Conservation (phyloP, 2,888 invertebrate species). For the Alentia gelatinosa region DNA sequence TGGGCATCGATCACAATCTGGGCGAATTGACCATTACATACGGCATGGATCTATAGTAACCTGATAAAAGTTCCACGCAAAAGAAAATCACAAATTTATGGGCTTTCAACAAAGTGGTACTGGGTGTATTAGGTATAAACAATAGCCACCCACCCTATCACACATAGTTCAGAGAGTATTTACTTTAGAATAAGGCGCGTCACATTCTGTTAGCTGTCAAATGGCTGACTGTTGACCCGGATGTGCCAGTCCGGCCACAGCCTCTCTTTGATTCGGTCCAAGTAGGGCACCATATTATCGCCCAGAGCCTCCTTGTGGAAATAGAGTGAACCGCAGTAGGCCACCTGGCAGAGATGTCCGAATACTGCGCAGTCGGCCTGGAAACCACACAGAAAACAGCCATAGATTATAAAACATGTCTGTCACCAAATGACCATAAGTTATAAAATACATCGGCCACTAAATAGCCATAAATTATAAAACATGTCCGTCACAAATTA, state of each 20-base stretch:
- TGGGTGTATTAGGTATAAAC: no score
- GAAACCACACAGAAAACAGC: background rate
- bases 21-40: no score
- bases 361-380: slow-evolving; percentile 6
- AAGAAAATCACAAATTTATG: no score
- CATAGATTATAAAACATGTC: background rate
- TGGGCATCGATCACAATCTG: no score
- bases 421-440: background rate
- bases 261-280: background rate
- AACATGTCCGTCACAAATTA: no score
- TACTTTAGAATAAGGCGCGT: no score
- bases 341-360: slow-evolving; percentile 24
- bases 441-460: background rate
- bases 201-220: background rate
- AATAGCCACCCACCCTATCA: no score
- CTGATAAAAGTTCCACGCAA: no score
- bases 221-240: background rate
- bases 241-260: slow-evolving; percentile 18
- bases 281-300: background rate
- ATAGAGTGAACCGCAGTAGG: background rate
- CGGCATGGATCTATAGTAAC: no score
- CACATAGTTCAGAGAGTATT: no score
- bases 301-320: slow-evolving; percentile 24
- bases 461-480: background rate
- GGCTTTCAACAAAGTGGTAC: no score